Evolutionary conservation across 2,888 invertebrate genomes (phyloP), one percentile per base, ranked within the genome.

Genomic region (Mellilla xanthometata): DNA sequence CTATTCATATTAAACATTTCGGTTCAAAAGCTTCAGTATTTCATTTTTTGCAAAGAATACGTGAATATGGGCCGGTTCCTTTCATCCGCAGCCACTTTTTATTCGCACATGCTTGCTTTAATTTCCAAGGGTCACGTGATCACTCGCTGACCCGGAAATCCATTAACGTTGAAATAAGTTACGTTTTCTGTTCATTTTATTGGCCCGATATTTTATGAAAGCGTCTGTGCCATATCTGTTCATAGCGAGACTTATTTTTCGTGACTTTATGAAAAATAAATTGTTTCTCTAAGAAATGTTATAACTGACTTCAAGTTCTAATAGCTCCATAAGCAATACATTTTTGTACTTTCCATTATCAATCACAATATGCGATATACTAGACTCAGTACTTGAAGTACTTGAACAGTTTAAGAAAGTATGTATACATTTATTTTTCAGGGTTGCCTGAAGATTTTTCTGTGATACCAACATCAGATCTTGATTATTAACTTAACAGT

Each of bases 121-220:
- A 63, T 68, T 57, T 59, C 61, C 59, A 60, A 56, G 58, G 63
- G 58, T 64, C 60, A 65, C 57, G 59, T 62, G 67, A 69, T 65
- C 60, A 68, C 36, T 59, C 62, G 59, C 53, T 67, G 65, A 72
- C 59, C 69, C 64, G 65, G 64, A 68, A 70, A 72, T 58, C 67
- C 60, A 72, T 72, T 76, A 70, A 58, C 60, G 52, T 58, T 62
- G 54, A 59, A 54, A 60, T 60, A 54, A 62, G 59, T 60, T 60
- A 58, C 62, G 64, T 66, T 66, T 68, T 61, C 60, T 59, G 46
- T 52, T 47, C 60, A 50, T 62, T 61, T 68, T 61, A 62, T 64
- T 60, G 57, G 53, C 56, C 43, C 54, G 31, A 44, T 44, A 44
- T 44, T 43, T 43, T 44, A 44, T 43, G 36, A 44, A 38, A 36